Evolutionary conservation across 2,113 vertebrate genomes (phyloP), one percentile per base, ranked within the genome.

Genomic region (Podilymbus podiceps): DNA sequence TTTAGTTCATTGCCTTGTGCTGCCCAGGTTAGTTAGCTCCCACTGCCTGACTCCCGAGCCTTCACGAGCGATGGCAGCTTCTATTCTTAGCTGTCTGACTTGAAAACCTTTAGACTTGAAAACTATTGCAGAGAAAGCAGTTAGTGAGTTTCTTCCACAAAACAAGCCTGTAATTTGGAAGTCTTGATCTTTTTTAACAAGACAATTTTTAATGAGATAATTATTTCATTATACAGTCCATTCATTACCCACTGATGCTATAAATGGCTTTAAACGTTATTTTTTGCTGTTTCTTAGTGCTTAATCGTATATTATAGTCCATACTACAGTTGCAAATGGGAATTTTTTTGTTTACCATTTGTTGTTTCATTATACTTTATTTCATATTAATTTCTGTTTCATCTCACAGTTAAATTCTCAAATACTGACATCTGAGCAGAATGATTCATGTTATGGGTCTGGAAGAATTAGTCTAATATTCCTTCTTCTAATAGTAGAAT

Each of bases 201-300:
- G 44, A 40, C 35, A 94, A 40, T 59, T 89, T 93, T 52, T 46
- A 89, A 91, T 87, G 16, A 69, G 71, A 52, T 60, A 85, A 89
- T 94, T 73, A 82, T 85, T 96, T 93, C 84, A 58, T 95, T 94
- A 82, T 82, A 40, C 53, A 88, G 24, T 75, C 74, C 53, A 38
- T 92, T 94, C 0, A 3, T 89, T 93, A 89, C 77, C 95, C 84
- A 85, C 17, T 5, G 12, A 19, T 79, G 21, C 53, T 93, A 94
- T 81, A 96, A 94, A 93, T 78, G 58, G 40, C 33, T 72, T 86
- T 56, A 40, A 88, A 56, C 79, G 44, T 0, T 55, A 18, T 68
- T 86, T 90, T 83, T 79, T 7, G 6, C 23, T 40, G 27, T 66
- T 71, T 85, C 46, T 84, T 63, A 40, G 16, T 47, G 22, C 5